Evolutionary conservation across 2,113 vertebrate species (phyloP).

Genomic region (Isurus oxyrinchus): DNA sequence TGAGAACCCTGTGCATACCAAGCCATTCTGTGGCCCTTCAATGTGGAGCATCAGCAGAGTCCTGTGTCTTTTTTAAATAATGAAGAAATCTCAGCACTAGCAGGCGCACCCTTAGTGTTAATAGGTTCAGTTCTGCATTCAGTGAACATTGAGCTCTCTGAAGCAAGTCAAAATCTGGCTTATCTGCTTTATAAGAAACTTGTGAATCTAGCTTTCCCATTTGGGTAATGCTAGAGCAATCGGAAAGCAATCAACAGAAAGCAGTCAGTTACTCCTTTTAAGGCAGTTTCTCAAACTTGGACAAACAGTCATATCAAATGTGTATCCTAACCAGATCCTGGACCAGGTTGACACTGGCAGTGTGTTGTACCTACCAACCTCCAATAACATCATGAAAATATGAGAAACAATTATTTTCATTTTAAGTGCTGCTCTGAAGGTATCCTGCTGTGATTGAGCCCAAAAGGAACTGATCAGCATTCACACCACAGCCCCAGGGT

Average conservation of each 20-base stretch:
- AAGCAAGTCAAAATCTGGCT: neutral
- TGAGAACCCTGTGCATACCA: too few species aligned
- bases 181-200: neutral
- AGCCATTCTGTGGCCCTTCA: neutral
- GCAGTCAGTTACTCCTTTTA: neutral
- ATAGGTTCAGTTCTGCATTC: neutral
- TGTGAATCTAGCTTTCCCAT: neutral
- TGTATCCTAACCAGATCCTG: neutral
- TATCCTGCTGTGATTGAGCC: neutral
- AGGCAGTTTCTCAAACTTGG: neutral
- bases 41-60: neutral
- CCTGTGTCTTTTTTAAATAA: neutral
- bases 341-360: neutral
- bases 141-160: neutral
- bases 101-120: neutral
- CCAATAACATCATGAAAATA: neutral
- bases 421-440: neutral
- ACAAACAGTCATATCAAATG: neutral
- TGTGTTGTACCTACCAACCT: neutral
- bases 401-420: neutral
- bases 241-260: neutral
- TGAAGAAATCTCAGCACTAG: neutral
- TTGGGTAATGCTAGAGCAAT: neutral
- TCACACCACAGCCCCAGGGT: neutral
- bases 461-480: neutral